Evolutionary conservation across 2,888 invertebrate species (phyloP).

Genomic region (Conops quadrifasciatus): DNA sequence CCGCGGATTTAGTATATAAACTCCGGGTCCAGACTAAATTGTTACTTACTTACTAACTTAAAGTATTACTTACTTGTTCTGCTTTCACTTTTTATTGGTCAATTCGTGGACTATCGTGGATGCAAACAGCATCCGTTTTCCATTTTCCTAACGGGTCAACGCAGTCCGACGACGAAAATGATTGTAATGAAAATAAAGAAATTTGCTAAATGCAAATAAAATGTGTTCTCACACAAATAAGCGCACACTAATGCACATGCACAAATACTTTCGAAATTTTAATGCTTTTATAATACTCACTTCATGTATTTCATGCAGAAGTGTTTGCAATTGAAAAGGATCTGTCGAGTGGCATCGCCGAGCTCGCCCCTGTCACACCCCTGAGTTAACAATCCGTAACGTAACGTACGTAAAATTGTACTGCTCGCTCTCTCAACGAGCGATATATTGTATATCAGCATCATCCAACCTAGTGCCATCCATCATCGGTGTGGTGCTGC

Average conservation of each 20-base stretch:
- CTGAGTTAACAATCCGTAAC: constrained; percentile 26
- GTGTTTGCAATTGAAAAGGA: constrained; percentile 1
- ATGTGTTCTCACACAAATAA: constrained; percentile 22
- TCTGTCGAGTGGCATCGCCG: constrained; percentile 25
- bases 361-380: constrained; percentile 17
- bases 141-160: too few relatives aligned
- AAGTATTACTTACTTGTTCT: too few relatives aligned
- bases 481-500: neutral
- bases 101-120: too few relatives aligned
- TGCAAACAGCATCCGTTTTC: too few relatives aligned
- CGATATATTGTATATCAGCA: neutral
- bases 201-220: constrained; percentile 35
- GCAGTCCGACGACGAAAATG: constrained; percentile 16
- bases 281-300: neutral
- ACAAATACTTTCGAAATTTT: neutral
- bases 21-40: too few relatives aligned
- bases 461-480: neutral
- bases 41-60: too few relatives aligned
- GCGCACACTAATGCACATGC: neutral
- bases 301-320: neutral
- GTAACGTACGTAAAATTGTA: constrained; percentile 9
- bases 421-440: constrained; percentile 3
- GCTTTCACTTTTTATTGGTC: too few relatives aligned
- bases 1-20: too few relatives aligned
- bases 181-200: constrained; percentile 29